A percentile compares a stretch with the other conserved stretches of the same genome.
Evolutionary conservation across 2,113 vertebrate genomes (phyloP).

Genomic region (Scalopus aquaticus): DNA sequence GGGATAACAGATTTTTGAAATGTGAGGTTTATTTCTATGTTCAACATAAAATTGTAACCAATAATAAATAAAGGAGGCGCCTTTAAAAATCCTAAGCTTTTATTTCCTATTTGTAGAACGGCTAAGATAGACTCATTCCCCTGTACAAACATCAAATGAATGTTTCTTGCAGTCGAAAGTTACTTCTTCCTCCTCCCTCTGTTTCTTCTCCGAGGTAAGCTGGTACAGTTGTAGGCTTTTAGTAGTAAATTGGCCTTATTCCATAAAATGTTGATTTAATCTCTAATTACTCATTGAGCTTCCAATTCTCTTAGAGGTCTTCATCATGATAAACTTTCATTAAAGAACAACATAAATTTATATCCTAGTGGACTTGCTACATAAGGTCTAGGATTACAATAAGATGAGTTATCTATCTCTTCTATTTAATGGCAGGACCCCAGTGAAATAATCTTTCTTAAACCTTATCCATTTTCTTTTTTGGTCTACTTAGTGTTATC

Average conservation of each 20-base stretch:
- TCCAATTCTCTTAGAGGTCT: slow-evolving; percentile 49
- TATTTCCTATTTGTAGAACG: neutral
- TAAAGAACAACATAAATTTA: slow-evolving; percentile 43
- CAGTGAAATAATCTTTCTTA: neutral
- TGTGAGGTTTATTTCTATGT: neutral
- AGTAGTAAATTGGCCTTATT: slow-evolving; percentile 19
- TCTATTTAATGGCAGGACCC: neutral
- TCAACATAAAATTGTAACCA: neutral
- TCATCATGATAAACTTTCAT: slow-evolving; percentile 25
- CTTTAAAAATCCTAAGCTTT: neutral
- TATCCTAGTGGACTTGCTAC: neutral
- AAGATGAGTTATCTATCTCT: slow-evolving; percentile 2
- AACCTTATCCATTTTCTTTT: neutral
- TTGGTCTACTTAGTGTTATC: neutral
- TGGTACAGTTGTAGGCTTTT: neutral
- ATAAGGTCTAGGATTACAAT: neutral
- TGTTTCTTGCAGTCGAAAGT: neutral
- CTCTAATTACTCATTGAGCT: slow-evolving; percentile 24
- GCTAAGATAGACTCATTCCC: neutral
- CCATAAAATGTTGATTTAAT: slow-evolving; percentile 51
- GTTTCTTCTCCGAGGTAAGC: neutral
- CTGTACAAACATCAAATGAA: neutral
- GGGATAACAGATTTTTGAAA: neutral
- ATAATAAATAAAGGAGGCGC: neutral
- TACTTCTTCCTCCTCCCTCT: too few relatives aligned